phyloP scores from a whole-genome alignment of 2,888 invertebrate species.

The Saturnia pavonia region DNA sequence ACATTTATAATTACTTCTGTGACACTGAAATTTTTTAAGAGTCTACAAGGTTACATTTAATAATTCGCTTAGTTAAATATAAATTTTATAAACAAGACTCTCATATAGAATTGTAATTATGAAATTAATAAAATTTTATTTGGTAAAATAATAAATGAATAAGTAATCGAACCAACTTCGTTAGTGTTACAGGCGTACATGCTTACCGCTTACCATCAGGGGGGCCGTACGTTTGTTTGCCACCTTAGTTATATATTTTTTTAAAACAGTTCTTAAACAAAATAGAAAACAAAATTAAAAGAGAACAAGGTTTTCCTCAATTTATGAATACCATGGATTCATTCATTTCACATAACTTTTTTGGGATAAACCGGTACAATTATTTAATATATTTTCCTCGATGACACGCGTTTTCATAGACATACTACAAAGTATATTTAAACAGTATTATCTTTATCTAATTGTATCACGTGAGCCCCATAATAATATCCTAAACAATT shows the following conservation, averaged over 20 bases:
- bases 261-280: not conserved
- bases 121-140: too few species aligned
- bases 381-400: not conserved
- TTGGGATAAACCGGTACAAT: not conserved
- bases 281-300: not conserved
- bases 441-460: not conserved
- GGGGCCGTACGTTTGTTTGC: too few species aligned
- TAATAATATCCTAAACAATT: not conserved
- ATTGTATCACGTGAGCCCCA: not conserved
- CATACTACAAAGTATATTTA: not conserved
- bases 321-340: not conserved
- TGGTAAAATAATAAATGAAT: too few species aligned
- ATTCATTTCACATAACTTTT: not conserved
- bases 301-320: not conserved
- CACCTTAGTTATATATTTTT: not conserved
- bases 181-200: too few species aligned
- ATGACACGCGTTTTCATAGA: not conserved
- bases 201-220: too few species aligned
- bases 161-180: too few species aligned
- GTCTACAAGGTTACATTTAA: too few species aligned
- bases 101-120: too few species aligned
- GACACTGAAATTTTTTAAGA: too few species aligned
- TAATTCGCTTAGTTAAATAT: too few species aligned
- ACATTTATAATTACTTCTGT: too few species aligned
- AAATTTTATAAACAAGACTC: too few species aligned